phyloP scores from a whole-genome alignment of 2,888 invertebrate genomes.

The Leucania comma region DNA sequence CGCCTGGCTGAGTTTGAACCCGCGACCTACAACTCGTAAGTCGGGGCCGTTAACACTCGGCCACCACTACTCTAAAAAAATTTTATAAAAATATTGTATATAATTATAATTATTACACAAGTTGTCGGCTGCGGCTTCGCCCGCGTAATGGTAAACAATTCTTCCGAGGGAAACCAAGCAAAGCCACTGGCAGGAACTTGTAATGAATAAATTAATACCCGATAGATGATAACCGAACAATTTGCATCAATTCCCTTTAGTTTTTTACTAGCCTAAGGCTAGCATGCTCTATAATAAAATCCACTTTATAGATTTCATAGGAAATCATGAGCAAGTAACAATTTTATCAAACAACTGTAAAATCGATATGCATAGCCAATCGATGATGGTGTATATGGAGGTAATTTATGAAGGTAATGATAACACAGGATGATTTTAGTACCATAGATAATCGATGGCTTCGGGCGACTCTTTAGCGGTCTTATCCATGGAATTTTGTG shows the following conservation, averaged over 20 bases:
- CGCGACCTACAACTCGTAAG: too few species aligned
- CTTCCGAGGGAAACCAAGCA: too few species aligned
- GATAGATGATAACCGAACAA: not conserved
- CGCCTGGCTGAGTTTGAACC: too few species aligned
- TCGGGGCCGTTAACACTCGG: too few species aligned
- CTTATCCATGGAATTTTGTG: not conserved
- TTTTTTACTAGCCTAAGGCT: constrained; percentile 17
- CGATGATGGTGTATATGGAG: constrained; percentile 46
- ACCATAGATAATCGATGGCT: constrained; percentile 55
- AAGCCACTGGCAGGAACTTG: too few species aligned
- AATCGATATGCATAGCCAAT: constrained; percentile 65
- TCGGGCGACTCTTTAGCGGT: constrained; percentile 32
- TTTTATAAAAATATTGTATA: too few species aligned
- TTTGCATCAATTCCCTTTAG: not conserved
- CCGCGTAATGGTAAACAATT: too few species aligned
- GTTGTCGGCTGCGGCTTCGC: too few species aligned
- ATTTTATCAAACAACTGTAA: constrained; percentile 59
- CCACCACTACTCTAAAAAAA: too few species aligned
- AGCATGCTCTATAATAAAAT: constrained; percentile 31
- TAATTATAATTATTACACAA: too few species aligned
- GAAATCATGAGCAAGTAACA: constrained; percentile 34
- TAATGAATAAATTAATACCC: too few species aligned
- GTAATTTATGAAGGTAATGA: constrained; percentile 33
- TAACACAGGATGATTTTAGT: constrained; percentile 38
- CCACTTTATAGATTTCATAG: constrained; percentile 61